These are phyloP conservation scores for Petrosia ficiformis DNA, from an alignment of 37 sponge, comb jelly and placozoan genomes.

Conservation along the genomic window DNA sequence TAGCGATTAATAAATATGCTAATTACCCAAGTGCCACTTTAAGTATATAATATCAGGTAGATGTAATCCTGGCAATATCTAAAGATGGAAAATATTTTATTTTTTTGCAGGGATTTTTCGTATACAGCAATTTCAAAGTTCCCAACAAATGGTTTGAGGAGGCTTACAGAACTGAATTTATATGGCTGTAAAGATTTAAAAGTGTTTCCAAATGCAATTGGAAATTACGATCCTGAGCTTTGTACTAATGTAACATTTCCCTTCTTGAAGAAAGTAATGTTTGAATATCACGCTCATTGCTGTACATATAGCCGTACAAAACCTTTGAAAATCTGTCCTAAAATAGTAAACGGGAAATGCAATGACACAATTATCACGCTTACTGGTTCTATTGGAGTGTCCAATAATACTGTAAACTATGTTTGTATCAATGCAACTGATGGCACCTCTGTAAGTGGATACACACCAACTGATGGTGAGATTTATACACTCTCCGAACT, in stretches of 20 bases:
- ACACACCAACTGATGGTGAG: neutral
- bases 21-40: too few species aligned
- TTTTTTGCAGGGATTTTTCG: conserved; percentile 23
- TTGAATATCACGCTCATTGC: conserved; percentile 52
- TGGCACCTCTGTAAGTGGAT: neutral
- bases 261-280: conserved; percentile 5
- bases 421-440: neutral
- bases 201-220: neutral
- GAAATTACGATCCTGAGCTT: neutral
- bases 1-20: too few species aligned
- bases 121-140: conserved; percentile 16
- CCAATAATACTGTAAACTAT: neutral
- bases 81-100: too few species aligned
- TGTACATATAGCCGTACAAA: conserved; percentile 16
- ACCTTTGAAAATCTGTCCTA: neutral
- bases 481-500: neutral
- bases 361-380: neutral
- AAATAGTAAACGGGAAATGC: neutral
- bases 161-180: conserved; percentile 15
- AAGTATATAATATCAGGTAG: too few species aligned
- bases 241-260: conserved; percentile 31
- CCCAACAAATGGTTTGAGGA: conserved; percentile 16
- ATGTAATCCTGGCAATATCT: too few species aligned
- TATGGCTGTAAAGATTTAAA: conserved; percentile 6
- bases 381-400: too few species aligned